Percentiles rank a stretch among this genome's conserved stretches.
Evolutionary conservation across 2,888 invertebrate genomes (phyloP).

Genomic region (Melanchra persicariae): DNA sequence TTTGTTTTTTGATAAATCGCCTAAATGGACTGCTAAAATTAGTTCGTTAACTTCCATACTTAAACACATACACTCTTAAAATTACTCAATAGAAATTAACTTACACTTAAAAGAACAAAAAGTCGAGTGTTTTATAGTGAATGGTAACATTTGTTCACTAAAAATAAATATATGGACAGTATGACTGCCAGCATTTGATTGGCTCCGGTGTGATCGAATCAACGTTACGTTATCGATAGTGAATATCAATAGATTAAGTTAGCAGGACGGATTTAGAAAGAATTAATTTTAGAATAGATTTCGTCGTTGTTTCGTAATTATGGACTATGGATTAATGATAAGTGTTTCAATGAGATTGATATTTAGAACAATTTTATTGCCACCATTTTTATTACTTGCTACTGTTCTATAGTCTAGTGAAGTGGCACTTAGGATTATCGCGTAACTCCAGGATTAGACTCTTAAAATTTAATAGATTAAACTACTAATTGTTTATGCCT

Average conservation of each 20-base stretch:
- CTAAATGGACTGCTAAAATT: conserved; percentile 49
- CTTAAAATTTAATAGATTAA: conserved; percentile 4
- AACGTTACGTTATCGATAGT: conserved; percentile 52
- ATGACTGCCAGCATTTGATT: conserved; percentile 61
- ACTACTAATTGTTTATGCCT: neutral
- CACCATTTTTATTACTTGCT: conserved; percentile 15
- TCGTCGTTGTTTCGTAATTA: conserved; percentile 37
- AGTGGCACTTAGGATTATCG: conserved; percentile 29
- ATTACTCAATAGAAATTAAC: conserved; percentile 80
- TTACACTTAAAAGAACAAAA: conserved; percentile 83
- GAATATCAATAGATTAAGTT: conserved; percentile 48
- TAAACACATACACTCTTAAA: conserved; percentile 73
- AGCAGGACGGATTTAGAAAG: conserved; percentile 55
- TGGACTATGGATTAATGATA: conserved; percentile 22
- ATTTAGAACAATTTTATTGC: conserved; percentile 26
- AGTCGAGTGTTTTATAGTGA: conserved; percentile 86
- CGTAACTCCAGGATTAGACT: neutral
- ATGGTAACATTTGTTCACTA: conserved; percentile 90
- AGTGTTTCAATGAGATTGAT: conserved; percentile 20
- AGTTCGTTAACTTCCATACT: conserved; percentile 50
- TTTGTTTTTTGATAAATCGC: conserved; percentile 56
- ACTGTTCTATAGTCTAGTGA: conserved; percentile 16
- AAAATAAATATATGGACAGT: conserved; percentile 75
- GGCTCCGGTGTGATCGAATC: conserved; percentile 57
- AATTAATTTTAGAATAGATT: conserved; percentile 64